Evolutionary conservation across 2,888 invertebrate species (phyloP).

Genomic region (Perizoma flavofasciatum): DNA sequence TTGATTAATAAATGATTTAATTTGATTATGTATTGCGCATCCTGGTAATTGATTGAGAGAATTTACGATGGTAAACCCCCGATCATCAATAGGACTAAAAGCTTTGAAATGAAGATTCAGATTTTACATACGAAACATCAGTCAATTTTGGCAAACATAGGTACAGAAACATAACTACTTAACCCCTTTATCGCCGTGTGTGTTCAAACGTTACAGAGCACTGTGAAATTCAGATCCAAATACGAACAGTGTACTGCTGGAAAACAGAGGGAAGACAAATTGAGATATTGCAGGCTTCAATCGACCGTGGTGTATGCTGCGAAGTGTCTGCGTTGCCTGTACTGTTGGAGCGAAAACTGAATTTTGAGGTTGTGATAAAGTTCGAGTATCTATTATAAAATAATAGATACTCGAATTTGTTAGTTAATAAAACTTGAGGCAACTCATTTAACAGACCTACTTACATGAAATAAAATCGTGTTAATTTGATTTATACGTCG

Average conservation of each 20-base stretch:
- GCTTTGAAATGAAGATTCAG: neutral
- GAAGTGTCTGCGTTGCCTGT: constrained; percentile 56
- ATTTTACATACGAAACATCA: neutral
- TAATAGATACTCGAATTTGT: no score
- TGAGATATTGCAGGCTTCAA: constrained; percentile 63
- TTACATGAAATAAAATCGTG: no score
- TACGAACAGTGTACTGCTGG: constrained; percentile 38
- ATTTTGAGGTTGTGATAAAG: no score
- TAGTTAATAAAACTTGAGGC: no score
- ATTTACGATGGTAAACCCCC: neutral
- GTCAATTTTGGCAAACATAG: constrained; percentile 1
- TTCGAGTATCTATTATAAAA: no score
- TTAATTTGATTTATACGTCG: no score
- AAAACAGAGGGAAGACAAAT: constrained; percentile 56
- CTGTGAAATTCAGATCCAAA: constrained; percentile 10
- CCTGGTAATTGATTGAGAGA: neutral
- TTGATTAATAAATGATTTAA: no score
- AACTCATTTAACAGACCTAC: no score
- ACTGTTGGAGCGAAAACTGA: constrained; percentile 46
- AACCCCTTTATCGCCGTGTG: constrained; percentile 4
- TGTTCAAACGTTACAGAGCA: neutral
- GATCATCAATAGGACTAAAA: no score
- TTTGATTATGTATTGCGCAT: no score
- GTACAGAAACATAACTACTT: no score
- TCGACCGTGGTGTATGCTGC: constrained; percentile 64